These are phyloP conservation scores for Meleagris gallopavo DNA, from an alignment of 2,113 vertebrate genomes.

Conservation along the genomic window DNA sequence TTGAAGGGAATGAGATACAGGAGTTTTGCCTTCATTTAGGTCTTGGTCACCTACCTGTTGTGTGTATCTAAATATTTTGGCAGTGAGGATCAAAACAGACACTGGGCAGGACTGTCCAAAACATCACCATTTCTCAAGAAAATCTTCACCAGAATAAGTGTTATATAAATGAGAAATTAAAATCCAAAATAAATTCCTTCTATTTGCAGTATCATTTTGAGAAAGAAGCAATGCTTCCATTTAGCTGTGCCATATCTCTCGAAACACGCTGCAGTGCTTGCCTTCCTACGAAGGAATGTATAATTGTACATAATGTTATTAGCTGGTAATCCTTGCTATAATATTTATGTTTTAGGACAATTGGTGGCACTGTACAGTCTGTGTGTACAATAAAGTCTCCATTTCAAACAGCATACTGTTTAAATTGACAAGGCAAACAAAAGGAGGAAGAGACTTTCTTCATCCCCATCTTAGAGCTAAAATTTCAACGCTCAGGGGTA, in stretches of 20 bases:
- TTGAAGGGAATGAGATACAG: not conserved
- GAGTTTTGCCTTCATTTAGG: not conserved
- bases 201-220: not conserved
- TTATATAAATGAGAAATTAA: not conserved
- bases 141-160: not conserved
- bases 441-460: not conserved
- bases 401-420: conserved; percentile 3
- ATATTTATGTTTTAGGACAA: conserved; percentile 25
- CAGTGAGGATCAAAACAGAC: not conserved
- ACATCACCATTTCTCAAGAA: not conserved
- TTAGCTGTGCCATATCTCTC: not conserved
- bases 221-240: not conserved
- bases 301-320: not conserved
- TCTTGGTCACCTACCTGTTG: not conserved
- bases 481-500: not conserved
- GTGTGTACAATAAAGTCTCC: not conserved
- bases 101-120: not conserved
- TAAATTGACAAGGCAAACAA: not conserved
- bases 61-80: not conserved
- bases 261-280: not conserved
- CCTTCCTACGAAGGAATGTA: not conserved
- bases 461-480: not conserved
- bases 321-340: conserved; percentile 22
- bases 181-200: not conserved
- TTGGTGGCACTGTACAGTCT: not conserved